Evolutionary conservation across 1,140 invertebrate genomes (phyloP).

Genomic region (Mylabris phalerata): DNA sequence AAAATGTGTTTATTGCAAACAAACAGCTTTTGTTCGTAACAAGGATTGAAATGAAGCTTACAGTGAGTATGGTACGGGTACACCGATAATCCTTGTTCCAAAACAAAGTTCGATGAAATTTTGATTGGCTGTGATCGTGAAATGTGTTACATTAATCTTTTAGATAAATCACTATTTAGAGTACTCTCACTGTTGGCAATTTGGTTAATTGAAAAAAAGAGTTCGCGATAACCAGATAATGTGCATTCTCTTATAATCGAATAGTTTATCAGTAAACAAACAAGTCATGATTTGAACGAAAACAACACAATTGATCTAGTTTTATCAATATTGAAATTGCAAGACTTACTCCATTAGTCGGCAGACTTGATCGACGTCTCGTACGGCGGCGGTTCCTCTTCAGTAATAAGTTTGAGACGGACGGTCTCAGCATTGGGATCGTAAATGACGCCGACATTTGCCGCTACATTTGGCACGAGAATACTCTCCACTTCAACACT

Average conservation of each 20-base stretch:
- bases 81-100: too few relatives aligned
- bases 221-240: not conserved
- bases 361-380: slow-evolving; percentile 14
- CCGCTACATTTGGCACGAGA: slow-evolving; percentile 28
- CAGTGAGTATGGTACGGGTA: too few relatives aligned
- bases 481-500: slow-evolving; percentile 42
- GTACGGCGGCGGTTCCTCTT: slow-evolving; percentile 36
- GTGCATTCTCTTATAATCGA: not conserved
- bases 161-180: too few relatives aligned
- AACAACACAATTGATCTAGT: not conserved
- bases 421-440: slow-evolving; percentile 37
- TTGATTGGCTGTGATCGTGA: too few relatives aligned
- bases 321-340: too few relatives aligned
- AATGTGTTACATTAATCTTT: too few relatives aligned
- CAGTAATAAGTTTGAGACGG: slow-evolving; percentile 36
- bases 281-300: not conserved
- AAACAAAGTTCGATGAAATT: too few relatives aligned
- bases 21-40: too few relatives aligned
- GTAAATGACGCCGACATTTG: slow-evolving; percentile 31
- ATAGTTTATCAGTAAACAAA: not conserved
- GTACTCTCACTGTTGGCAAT: too few relatives aligned
- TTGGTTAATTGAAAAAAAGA: too few relatives aligned
- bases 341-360: slow-evolving; percentile 6
- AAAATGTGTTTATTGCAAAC: too few relatives aligned
- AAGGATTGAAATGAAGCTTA: too few relatives aligned